Evolutionary conservation across 2,797 vertebrate genomes (phyloP).

Genomic region (Orientallactaga sibirica): DNA sequence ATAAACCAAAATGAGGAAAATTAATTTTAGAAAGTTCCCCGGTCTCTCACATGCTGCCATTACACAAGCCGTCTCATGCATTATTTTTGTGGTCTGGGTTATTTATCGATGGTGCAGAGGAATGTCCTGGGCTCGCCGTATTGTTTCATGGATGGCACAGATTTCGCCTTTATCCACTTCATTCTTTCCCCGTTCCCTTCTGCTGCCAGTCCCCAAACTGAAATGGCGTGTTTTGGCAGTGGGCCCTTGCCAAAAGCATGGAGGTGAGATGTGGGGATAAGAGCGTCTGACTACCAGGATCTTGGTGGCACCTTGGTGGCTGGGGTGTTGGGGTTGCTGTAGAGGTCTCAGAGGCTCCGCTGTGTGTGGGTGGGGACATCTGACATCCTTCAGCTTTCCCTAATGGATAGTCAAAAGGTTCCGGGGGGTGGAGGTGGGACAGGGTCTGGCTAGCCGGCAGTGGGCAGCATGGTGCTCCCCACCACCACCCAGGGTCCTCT

Average conservation of each 20-base stretch:
- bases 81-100: constrained; percentile 83
- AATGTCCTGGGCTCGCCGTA: constrained; percentile 58
- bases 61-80: constrained; percentile 79
- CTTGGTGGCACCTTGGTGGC: no score
- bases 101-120: constrained; percentile 82
- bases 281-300: accelerated
- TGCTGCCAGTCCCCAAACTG: neutral
- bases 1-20: constrained; percentile 93
- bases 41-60: constrained; percentile 82
- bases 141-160: constrained; percentile 72
- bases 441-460: neutral
- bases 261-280: neutral
- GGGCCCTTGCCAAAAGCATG: neutral
- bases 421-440: neutral
- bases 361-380: neutral
- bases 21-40: constrained; percentile 90
- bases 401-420: neutral
- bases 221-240: neutral
- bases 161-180: constrained; percentile 60
- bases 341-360: neutral
- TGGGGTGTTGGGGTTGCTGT: no score
- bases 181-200: neutral
- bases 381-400: neutral
- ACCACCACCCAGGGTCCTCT: neutral
- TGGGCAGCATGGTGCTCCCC: neutral